Evolutionary conservation across 2,888 invertebrate genomes (phyloP).

Genomic region (Physocephala rufipes): DNA sequence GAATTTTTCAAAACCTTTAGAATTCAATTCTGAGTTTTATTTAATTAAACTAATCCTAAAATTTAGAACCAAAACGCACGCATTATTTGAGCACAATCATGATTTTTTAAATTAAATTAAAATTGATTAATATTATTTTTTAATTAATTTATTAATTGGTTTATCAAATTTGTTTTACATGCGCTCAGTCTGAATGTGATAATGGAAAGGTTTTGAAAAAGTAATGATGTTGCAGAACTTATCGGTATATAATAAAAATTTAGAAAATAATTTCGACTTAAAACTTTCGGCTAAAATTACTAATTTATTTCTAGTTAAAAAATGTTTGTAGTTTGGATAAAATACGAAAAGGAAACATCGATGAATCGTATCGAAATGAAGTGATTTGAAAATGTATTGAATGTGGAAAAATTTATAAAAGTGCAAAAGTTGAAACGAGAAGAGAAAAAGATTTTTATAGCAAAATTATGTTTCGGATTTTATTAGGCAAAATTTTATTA

Average conservation of each 20-base stretch:
- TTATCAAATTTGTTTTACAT: background rate
- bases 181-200: conserved; percentile 35
- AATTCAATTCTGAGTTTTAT: too few relatives aligned
- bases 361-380: conserved; percentile 15
- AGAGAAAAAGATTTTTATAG: conserved; percentile 43
- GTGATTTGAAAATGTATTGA: conserved; percentile 23
- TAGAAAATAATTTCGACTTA: conserved; percentile 17
- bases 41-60: too few relatives aligned
- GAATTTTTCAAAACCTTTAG: background rate
- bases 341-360: conserved; percentile 21
- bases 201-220: conserved; percentile 8
- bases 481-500: conserved; percentile 60
- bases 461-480: conserved; percentile 57
- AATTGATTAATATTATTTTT: too few relatives aligned
- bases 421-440: conserved; percentile 28
- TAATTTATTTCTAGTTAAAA: background rate
- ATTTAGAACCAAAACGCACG: too few relatives aligned
- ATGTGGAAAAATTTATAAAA: conserved; percentile 25
- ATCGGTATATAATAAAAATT: background rate
- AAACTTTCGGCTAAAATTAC: conserved; percentile 18
- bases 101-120: too few relatives aligned
- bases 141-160: too few relatives aligned
- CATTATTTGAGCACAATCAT: too few relatives aligned
- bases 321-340: background rate
- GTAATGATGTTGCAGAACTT: background rate